These are phyloP conservation scores for Lophius americanus DNA, from an alignment of 2,797 vertebrate species.

Conservation along the genomic window DNA sequence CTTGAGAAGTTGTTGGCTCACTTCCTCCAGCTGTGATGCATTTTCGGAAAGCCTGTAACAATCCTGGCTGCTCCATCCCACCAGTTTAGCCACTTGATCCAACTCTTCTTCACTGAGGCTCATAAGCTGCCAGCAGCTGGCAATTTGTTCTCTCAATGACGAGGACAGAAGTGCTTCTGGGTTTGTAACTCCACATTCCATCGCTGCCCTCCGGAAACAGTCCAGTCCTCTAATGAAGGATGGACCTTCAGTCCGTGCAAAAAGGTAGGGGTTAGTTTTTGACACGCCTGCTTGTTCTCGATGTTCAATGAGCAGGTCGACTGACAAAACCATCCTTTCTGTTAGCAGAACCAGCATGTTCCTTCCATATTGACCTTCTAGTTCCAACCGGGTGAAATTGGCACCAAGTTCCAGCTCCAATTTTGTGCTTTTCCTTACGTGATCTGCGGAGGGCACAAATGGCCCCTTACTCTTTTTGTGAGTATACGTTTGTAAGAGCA, in stretches of 20 bases:
- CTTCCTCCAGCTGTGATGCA: constrained; percentile 65
- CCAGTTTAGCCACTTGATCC: constrained; percentile 63
- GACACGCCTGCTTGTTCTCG: constrained; percentile 69
- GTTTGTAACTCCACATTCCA: constrained; percentile 76
- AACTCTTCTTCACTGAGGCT: constrained; percentile 68
- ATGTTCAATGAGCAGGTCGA: constrained; percentile 69
- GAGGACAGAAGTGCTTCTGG: constrained; percentile 73
- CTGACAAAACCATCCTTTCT: constrained; percentile 67
- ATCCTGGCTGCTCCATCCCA: constrained; percentile 60
- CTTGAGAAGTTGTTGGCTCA: constrained; percentile 69
- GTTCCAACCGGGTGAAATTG: constrained; percentile 71
- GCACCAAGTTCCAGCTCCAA: constrained; percentile 71
- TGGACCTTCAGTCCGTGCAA: constrained; percentile 77
- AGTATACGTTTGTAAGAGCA: constrained; percentile 71
- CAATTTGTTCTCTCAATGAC: constrained; percentile 73
- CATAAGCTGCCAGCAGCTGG: constrained; percentile 78
- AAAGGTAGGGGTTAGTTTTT: constrained; percentile 73
- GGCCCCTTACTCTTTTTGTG: constrained; percentile 56
- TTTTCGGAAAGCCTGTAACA: constrained; percentile 60
- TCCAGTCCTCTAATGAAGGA: constrained; percentile 77
- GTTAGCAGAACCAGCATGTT: constrained; percentile 78
- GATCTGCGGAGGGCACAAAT: constrained; percentile 72
- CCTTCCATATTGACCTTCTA: constrained; percentile 77
- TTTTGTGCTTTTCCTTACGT: constrained; percentile 73
- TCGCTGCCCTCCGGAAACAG: constrained; percentile 71